Base-by-base conservation (phyloP, 2,888 invertebrate genomes). In the Trilocha varians region DNA sequence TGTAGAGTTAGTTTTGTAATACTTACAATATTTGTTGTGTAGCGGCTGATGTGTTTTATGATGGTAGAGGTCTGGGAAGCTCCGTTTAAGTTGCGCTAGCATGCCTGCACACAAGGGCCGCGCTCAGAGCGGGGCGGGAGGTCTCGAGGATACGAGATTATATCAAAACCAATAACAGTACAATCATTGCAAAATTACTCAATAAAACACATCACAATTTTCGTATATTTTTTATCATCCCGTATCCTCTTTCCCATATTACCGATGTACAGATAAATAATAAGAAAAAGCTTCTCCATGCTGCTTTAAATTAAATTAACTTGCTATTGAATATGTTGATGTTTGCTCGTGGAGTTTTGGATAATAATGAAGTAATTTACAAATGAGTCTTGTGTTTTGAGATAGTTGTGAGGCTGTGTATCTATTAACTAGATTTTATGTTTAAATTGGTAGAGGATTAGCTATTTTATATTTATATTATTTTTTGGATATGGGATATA, bases 41-140 rank as follows among this genome's bases (percentile, higher is more conserved):
- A 91, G 87, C 72, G 91, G 91, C 86, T 91, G 91, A 76, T 91
- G 91, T 69, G 89, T 91, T 90, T 91, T 91, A 84, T 85, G 85
- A 85, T 91, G 90, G 86, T 92, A 91, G 79, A 93, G 90, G 87
- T 93, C 93, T 78, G 93, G 93, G 88, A 94, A 91, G 89, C 93
- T 93, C 90, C 93, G 89, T 90, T 93, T 93, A 88, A 93, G 91
- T 87, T 93, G 92, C 87, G 91, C 91, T 89, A 93, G 90, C 92
- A 93, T 92, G 91, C 93, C 93, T 93, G 90, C 89, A 91, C 83
- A 85, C 85, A 84, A 84, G 83, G 83, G 84, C 82, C 77, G 83
- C 84, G 83, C 84, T 84, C 80, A 83, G 83, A 80, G 82, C 80
- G 66, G 63, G 62, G 59, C 59, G 57, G 55, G 54, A 59, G 61